Conservation (phyloP, 2,113 vertebrate genomes). For the Puffinus mauretanicus region DNA sequence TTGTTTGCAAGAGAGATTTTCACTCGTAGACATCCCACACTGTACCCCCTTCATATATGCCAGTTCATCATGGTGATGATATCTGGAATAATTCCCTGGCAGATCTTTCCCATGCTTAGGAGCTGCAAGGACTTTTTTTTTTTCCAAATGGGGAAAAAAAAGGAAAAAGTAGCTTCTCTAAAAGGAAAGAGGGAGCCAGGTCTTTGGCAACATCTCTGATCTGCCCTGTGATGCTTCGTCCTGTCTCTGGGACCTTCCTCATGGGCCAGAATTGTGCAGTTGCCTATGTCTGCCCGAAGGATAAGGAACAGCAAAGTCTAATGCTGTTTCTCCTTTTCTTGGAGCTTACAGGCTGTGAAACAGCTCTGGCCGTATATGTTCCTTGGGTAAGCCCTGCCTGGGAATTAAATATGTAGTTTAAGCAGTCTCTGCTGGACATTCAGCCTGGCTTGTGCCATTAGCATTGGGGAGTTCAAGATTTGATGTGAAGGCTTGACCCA, state of each 20-base stretch:
- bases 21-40: background rate
- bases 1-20: background rate
- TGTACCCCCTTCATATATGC: background rate
- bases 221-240: background rate
- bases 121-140: background rate
- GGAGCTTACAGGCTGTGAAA: background rate
- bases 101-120: background rate
- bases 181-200: background rate
- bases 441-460: background rate
- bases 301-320: background rate
- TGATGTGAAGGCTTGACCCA: background rate
- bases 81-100: background rate
- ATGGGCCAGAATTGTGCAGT: background rate
- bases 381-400: background rate
- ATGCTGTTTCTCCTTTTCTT: background rate
- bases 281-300: background rate
- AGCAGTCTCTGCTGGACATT: background rate
- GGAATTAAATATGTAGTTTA: background rate
- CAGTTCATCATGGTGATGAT: background rate
- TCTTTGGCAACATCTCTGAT: background rate
- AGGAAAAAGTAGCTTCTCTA: background rate
- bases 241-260: background rate
- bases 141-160: background rate
- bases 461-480: background rate
- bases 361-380: background rate